Conservation (phyloP, 2,888 invertebrate genomes). For the Pinctada fucata region DNA sequence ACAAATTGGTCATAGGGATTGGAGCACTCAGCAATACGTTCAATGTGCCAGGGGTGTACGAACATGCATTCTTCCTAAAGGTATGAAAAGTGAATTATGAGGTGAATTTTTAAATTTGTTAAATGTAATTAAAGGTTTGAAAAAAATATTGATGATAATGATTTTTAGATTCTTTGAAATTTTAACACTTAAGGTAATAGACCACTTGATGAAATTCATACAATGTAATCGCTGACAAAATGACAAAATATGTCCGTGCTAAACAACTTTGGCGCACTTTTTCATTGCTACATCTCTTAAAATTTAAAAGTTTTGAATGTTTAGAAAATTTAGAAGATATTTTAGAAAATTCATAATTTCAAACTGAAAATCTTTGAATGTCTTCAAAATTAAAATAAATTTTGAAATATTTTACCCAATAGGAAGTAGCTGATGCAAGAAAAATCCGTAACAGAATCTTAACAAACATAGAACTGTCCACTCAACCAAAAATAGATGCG, state of each 20-base stretch:
- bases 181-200: too few species aligned
- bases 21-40: constrained; percentile 77
- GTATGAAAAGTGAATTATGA: constrained; percentile 52
- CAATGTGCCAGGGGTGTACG: constrained; percentile 76
- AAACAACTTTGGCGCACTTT: too few species aligned
- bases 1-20: constrained; percentile 77
- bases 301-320: too few species aligned
- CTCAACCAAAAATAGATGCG: constrained; percentile 68
- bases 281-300: too few species aligned
- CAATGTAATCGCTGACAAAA: too few species aligned
- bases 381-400: too few species aligned
- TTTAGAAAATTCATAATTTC: too few species aligned
- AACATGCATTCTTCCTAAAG: constrained; percentile 77
- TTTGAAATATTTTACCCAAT: neutral
- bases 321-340: too few species aligned
- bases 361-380: too few species aligned
- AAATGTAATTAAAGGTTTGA: neutral
- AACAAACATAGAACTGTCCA: constrained; percentile 75
- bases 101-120: neutral
- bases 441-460: constrained; percentile 74
- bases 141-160: too few species aligned
- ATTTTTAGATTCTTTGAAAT: neutral
- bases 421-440: constrained; percentile 77
- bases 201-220: too few species aligned
- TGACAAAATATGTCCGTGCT: too few species aligned